phyloP scores from a whole-genome alignment of 2,797 vertebrate species.

The Gorsachius magnificus region DNA sequence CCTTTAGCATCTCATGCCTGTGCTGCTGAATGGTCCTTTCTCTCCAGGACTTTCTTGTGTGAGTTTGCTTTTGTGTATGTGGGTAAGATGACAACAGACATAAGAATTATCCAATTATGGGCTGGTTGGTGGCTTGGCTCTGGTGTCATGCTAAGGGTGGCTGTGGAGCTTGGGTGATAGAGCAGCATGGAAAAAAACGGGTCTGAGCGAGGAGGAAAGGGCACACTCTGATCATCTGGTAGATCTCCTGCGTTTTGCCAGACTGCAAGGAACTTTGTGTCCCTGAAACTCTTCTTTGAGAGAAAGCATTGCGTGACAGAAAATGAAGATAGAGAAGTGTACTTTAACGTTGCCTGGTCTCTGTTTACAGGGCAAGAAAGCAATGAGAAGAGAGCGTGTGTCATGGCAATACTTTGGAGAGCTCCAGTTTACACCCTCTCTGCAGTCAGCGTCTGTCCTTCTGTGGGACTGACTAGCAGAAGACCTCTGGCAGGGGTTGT shows the following conservation, averaged over 20 bases:
- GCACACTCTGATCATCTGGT: neutral
- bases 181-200: neutral
- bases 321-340: neutral
- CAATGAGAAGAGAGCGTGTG: neutral
- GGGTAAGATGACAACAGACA: neutral
- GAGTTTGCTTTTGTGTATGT: neutral
- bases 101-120: neutral
- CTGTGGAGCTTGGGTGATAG: neutral
- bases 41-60: neutral
- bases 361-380: neutral
- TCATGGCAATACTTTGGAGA: neutral
- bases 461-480: neutral
- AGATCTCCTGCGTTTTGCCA: neutral
- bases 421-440: neutral
- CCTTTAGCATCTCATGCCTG: neutral
- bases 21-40: neutral
- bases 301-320: neutral
- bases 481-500: neutral
- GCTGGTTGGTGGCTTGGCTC: constrained; percentile 41
- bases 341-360: neutral
- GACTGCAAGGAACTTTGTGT: neutral
- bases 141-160: neutral
- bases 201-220: neutral
- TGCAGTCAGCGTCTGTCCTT: neutral
- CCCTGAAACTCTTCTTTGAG: neutral